Base-by-base conservation (phyloP, 2,113 vertebrate genomes). In the Notiomystis cincta region DNA sequence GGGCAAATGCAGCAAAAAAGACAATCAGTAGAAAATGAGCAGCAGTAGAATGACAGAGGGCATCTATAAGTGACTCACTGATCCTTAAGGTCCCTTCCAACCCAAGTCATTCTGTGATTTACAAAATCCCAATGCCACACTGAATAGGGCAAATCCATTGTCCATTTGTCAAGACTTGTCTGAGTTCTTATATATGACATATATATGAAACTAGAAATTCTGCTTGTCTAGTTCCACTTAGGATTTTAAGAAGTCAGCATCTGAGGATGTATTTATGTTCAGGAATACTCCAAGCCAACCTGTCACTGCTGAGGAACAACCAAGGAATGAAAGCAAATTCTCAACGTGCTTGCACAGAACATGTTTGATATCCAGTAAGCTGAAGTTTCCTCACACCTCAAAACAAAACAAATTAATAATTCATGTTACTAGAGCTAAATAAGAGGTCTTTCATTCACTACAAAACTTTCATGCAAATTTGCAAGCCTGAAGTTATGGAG, bases 371-470 rank as follows among this genome's bases (percentile, higher is more conserved):
- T 4, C 61, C 24, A 44, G 38, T 23, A 45, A 81, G 47, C 47
- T 90, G 33, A 51, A 40, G 53, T 27, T 81, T 53, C 60, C 69
- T 95, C 57, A 18, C 4, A 7, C 20, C 71, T 86, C 51, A 48
- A 31, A 53, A 89, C 53, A 89, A 95, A 89, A 60, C 64, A 69
- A 71, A 89, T 95, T 50, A 94, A 83, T 87, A 87, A 95, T 95
- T 95, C 83, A 95, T 84, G 40, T 47, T 40, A 81, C 77, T 30
- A 54, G 35, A 88, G 77, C n/a, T 90, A 77, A 95, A n/a, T 11
- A 83, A 35, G 27, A 92, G n/a, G 31, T 25, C 56, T 38, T 91
- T 65, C 70, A 94, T 78, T 95, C 91, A 95, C 56, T n/a, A 9
- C 60, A 48, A 61, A 45, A 70, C 20, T 30, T 61, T 1, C 9